Conservation (phyloP, 1,140 invertebrate species). For the Holotrichia oblita region DNA sequence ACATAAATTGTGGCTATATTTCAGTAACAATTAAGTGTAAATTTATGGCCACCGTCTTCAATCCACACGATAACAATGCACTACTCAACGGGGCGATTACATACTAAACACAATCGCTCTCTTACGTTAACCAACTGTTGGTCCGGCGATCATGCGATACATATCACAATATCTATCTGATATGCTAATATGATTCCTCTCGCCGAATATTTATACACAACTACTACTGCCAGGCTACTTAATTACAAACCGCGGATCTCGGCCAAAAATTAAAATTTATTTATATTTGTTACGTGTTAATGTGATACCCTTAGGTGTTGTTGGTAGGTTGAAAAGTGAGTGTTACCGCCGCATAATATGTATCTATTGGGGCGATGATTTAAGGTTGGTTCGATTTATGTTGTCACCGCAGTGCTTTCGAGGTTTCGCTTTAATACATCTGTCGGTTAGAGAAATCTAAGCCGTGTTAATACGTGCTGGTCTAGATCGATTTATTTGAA, state of each 20-base stretch:
- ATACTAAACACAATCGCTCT: slow-evolving; percentile 40
- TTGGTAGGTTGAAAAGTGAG: background rate
- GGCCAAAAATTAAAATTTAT: slow-evolving; percentile 29
- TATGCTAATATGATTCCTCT: slow-evolving; percentile 42
- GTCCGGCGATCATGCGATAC: slow-evolving; percentile 37
- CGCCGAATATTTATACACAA: slow-evolving; percentile 42
- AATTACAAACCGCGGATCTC: slow-evolving; percentile 38
- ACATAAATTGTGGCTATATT: slow-evolving; percentile 43
- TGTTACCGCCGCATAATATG: background rate
- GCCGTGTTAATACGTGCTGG: too few relatives aligned
- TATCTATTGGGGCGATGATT: background rate
- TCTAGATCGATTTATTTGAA: too few relatives aligned
- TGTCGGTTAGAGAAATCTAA: too few relatives aligned
- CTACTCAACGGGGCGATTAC: slow-evolving; percentile 39
- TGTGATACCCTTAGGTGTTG: slow-evolving; percentile 27
- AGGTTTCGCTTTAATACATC: too few relatives aligned
- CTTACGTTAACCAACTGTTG: slow-evolving; percentile 43
- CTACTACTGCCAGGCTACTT: slow-evolving; percentile 33
- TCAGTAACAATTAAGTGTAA: slow-evolving; percentile 48
- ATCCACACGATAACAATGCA: slow-evolving; percentile 43
- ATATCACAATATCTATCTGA: slow-evolving; percentile 41
- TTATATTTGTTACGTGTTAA: slow-evolving; percentile 6
- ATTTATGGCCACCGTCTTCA: slow-evolving; percentile 46
- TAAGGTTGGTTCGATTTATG: background rate
- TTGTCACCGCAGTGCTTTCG: background rate